Evolutionary conservation across 2,797 vertebrate genomes (phyloP).

Genomic region (Hippocampus kuda): DNA sequence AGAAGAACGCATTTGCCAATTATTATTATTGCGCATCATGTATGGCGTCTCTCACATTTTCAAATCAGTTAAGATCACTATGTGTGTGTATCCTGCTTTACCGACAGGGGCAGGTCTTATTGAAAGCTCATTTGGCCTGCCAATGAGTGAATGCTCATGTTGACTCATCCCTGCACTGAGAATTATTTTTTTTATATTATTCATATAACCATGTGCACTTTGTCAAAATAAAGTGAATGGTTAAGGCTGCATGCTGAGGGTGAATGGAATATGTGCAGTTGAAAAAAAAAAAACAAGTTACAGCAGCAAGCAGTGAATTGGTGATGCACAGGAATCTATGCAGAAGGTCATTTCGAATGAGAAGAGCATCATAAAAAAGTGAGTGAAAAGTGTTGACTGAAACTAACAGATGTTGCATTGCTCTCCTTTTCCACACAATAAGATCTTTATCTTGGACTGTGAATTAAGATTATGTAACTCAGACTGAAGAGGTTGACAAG

Average conservation of each 20-base stretch:
- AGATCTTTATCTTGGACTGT: conserved; percentile 30
- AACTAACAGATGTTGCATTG: conserved; percentile 20
- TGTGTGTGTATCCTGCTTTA: neutral
- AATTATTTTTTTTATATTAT: neutral
- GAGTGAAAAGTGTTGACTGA: conserved; percentile 15
- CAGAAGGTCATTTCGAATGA: conserved; percentile 15
- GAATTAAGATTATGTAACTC: conserved; percentile 29
- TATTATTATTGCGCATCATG: too few species aligned
- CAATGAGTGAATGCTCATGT: too few species aligned
- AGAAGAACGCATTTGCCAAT: too few species aligned
- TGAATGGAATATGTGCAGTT: neutral
- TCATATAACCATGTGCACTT: neutral
- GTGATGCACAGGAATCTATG: neutral
- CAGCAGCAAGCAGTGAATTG: neutral
- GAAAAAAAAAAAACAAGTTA: neutral
- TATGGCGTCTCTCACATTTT: too few species aligned
- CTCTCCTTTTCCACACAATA: conserved; percentile 19
- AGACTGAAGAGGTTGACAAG: conserved; percentile 16
- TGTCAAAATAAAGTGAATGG: neutral
- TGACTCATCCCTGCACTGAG: neutral
- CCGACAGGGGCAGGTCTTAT: neutral
- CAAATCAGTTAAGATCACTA: too few species aligned
- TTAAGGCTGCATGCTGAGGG: neutral
- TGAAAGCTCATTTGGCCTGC: neutral
- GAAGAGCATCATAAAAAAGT: conserved; percentile 9